Evolutionary conservation across 30 jellyfish, hydroid and myxozoan species (phyloP).

Genomic region (Clytia hemisphaerica): DNA sequence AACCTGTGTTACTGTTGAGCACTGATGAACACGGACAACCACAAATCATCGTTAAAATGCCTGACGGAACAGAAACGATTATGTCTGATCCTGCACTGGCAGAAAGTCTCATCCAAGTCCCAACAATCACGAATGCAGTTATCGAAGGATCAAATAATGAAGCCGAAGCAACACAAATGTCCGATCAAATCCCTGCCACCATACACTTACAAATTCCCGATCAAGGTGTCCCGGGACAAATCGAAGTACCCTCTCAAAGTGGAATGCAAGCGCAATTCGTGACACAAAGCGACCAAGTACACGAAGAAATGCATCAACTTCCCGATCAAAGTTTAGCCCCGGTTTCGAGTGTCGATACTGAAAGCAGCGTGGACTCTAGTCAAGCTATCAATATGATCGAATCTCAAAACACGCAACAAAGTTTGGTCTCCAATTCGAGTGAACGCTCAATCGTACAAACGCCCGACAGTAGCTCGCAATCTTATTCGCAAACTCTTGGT

Average conservation of each 20-base stretch:
- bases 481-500: conserved; percentile 15
- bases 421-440: not conserved
- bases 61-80: conserved; percentile 43
- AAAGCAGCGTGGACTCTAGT: conserved; percentile 13
- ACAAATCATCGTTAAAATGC: conserved; percentile 41
- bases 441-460: conserved; percentile 14
- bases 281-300: conserved; percentile 14
- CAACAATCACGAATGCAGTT: conserved; percentile 37
- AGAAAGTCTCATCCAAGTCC: conserved; percentile 36
- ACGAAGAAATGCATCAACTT: conserved; percentile 7
- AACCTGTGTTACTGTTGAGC: conserved; percentile 30
- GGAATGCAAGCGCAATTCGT: not conserved
- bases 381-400: not conserved
- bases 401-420: conserved; percentile 7
- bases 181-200: conserved; percentile 2
- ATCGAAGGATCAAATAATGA: conserved; percentile 19
- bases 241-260: conserved; percentile 25
- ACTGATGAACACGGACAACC: conserved; percentile 44
- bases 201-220: conserved; percentile 23
- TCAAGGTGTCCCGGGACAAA: conserved; percentile 20
- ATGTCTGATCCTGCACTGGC: conserved; percentile 48
- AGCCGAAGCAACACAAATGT: conserved; percentile 21
- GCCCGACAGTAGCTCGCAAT: conserved; percentile 42
- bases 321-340: conserved; percentile 35
- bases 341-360: not conserved